These are phyloP conservation scores for Polydrusus tereticollis DNA, from an alignment of 2,888 invertebrate species.

Conservation along the genomic window DNA sequence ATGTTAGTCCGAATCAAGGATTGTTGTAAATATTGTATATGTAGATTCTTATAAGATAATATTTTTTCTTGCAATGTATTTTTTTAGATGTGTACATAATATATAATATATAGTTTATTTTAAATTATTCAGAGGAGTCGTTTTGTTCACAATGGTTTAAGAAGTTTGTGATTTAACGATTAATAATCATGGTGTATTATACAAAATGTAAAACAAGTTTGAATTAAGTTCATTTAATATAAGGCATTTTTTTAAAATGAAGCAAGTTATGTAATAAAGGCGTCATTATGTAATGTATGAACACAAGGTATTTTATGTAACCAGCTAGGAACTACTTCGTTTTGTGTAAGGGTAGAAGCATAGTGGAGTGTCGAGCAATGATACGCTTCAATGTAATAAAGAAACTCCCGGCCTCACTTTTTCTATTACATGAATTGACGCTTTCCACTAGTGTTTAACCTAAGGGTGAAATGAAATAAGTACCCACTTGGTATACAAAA, in stretches of 20 bases:
- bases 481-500: no score
- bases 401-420: no score
- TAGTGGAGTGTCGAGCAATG: no score
- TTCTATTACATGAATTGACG: no score
- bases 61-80: conserved; percentile 68
- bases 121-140: conserved; percentile 47
- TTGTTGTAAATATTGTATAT: conserved; percentile 67
- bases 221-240: background rate
- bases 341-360: no score
- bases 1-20: conserved; percentile 55
- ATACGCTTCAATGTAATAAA: no score
- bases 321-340: no score
- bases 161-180: conserved; percentile 39
- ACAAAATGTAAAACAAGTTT: conserved; percentile 9
- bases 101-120: conserved; percentile 57
- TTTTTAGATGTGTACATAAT: conserved; percentile 67
- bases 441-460: no score
- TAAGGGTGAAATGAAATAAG: no score
- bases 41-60: conserved; percentile 66
- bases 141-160: conserved; percentile 21
- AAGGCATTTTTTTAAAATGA: background rate
- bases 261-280: no score
- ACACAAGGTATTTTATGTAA: no score
- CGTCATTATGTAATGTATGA: no score
- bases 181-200: conserved; percentile 25